Evolutionary conservation across 1,140 invertebrate genomes (phyloP).

Genomic region (Tribolium castaneum): DNA sequence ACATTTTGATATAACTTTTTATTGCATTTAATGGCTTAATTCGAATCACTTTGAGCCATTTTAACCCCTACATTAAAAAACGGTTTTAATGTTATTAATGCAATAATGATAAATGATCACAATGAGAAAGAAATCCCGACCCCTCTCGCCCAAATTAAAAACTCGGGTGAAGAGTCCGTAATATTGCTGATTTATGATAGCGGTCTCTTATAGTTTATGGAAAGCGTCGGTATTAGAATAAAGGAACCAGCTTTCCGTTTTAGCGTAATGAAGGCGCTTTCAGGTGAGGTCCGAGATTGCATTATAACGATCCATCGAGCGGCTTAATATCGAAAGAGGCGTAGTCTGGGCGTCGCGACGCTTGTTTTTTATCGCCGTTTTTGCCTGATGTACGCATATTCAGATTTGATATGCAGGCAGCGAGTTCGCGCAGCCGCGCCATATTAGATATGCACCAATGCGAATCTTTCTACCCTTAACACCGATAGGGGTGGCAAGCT

Average conservation of each 20-base stretch:
- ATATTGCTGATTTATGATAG: conserved; percentile 14
- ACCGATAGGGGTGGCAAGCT: conserved; percentile 46
- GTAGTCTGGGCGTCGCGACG: conserved; percentile 25
- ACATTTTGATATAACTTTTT: background rate
- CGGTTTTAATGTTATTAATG: background rate
- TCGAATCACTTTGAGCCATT: background rate
- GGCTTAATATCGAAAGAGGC: conserved; percentile 29
- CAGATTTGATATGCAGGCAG: conserved; percentile 55
- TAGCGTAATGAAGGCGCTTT: conserved; percentile 21
- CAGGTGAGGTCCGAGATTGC: conserved; percentile 30
- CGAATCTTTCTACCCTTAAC: conserved; percentile 48
- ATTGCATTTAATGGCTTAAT: background rate
- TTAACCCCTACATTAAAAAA: background rate
- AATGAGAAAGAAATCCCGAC: conserved; percentile 1
- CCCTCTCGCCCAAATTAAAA: conserved; percentile 2
- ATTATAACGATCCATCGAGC: conserved; percentile 15
- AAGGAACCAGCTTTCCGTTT: conserved; percentile 26
- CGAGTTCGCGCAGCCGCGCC: conserved; percentile 54
- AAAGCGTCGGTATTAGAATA: conserved; percentile 17
- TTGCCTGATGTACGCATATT: conserved; percentile 53
- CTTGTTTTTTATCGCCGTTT: conserved; percentile 5
- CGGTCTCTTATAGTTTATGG: conserved; percentile 2
- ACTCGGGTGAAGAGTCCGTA: background rate
- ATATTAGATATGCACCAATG: conserved; percentile 61
- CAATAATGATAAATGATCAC: conserved; percentile 2